A percentile compares a stretch with the other conserved stretches of the same genome.
Conservation (phyloP, 2,888 invertebrate genomes). For the Crematogaster levior region DNA sequence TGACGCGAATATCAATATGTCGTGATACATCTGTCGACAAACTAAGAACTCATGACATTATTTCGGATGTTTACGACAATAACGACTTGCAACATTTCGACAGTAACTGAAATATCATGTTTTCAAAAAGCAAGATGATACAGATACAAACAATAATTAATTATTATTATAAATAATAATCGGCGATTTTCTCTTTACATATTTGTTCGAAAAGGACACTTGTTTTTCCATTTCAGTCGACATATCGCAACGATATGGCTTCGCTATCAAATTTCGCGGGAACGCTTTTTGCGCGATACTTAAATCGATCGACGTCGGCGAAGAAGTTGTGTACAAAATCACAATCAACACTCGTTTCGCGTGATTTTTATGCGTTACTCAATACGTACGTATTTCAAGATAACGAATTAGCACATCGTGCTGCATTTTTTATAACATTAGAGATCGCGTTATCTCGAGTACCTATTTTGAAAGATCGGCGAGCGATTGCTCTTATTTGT, state of each 20-base stretch:
- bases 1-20: not conserved
- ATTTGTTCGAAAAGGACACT: not conserved
- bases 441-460: not conserved
- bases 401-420: not conserved
- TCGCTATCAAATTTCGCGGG: not conserved
- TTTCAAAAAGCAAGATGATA: not conserved
- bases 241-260: not conserved
- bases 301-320: not conserved
- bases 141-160: not conserved
- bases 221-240: not conserved
- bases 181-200: not conserved
- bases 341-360: not conserved
- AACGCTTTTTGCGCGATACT: not conserved
- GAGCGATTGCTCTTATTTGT: not conserved
- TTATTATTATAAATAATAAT: not conserved
- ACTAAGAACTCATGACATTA: conserved; percentile 8
- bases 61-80: conserved; percentile 15
- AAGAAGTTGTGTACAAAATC: not conserved
- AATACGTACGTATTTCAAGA: not conserved
- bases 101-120: not conserved
- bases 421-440: not conserved
- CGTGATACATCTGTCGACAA: not conserved
- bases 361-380: not conserved
- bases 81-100: not conserved
- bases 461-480: not conserved